These are phyloP conservation scores for Neosilurus mollespiculum DNA, from an alignment of 2,797 vertebrate species.

Conservation along the genomic window DNA sequence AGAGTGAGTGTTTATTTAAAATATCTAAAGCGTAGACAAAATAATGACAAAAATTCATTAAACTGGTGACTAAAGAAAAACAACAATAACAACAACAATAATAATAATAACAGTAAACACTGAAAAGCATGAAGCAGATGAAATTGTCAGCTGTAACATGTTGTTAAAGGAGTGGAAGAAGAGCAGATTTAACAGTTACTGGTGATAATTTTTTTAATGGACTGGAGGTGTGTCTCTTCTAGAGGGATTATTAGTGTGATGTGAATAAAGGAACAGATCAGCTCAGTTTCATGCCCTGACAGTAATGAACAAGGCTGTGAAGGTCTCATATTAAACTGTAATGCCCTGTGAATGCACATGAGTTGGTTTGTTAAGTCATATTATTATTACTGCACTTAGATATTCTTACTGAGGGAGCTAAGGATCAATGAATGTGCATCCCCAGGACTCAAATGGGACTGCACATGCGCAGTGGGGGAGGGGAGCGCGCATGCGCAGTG, in stretches of 20 bases:
- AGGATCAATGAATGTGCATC: slow-evolving; percentile 53
- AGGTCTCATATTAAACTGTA: background rate
- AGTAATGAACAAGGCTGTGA: background rate
- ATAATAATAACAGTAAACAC: too few species aligned
- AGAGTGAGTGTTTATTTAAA: background rate
- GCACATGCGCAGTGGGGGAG: slow-evolving; percentile 78
- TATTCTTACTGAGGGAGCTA: background rate
- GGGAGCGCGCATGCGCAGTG: slow-evolving; percentile 12
- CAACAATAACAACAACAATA: too few species aligned
- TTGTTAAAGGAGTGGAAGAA: too few species aligned
- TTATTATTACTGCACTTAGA: background rate
- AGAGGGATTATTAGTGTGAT: background rate
- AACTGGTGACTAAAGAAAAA: background rate
- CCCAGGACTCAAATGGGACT: slow-evolving; percentile 42
- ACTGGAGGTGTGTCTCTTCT: background rate
- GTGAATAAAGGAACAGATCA: background rate
- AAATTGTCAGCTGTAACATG: too few species aligned
- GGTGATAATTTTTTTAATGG: too few species aligned
- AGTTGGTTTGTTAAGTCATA: background rate
- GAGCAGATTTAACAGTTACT: too few species aligned
- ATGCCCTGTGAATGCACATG: background rate
- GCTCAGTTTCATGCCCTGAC: background rate
- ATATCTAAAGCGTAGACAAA: too few species aligned
- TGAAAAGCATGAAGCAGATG: too few species aligned
- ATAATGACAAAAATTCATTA: too few species aligned